Base-by-base conservation (phyloP, 2,113 vertebrate genomes). In the Hippocampus zosterae region DNA sequence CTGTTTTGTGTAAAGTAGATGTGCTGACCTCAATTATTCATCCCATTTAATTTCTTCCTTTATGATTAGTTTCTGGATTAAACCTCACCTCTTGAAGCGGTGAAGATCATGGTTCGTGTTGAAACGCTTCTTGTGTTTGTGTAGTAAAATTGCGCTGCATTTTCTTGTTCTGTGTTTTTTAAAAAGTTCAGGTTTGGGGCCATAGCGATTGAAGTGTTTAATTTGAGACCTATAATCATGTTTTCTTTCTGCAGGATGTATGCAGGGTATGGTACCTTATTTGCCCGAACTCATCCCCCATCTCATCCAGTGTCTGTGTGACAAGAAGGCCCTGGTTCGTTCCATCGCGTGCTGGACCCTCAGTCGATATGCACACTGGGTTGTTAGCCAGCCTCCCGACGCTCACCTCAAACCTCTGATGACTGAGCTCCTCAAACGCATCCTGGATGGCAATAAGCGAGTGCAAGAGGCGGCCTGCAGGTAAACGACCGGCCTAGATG, bases 231-330 rank as follows among this genome's bases (percentile, higher is more conserved):
- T 37, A 5, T 53, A 10, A 19, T 53, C 18, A 4, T 33, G 41
- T 46, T 59, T 3, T 61, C 13, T 77, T 21, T 9, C 50, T 66
- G 11, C 76, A 96, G 95, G 96, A 63, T 97, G 96, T 60, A 98
- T 97, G 95, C 96, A 98, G 89, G 96, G 95, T n/a, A 98, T 98
- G 96, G 94, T 97, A 1, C 96, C 94, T 0, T 98, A 96, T 84
- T 86, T 98, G 71, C 96, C 96, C 0, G 96, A 98, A 90, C 92
- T 98, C 73, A 96, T 98, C 81, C 96, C 96, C 0, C 95, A 98
- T 87, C 94, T 97, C 71, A 96, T 97, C 87, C 95, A 94, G 85
- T 95, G 95, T 88, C 87, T 97, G 71, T 94, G 95, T 0, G 95
- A 97, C 80, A 95, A 96, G 87, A 96, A 96, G 87, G 95, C 95